Conservation (phyloP, 2,113 vertebrate genomes). For the Pristiophorus japonicus region DNA sequence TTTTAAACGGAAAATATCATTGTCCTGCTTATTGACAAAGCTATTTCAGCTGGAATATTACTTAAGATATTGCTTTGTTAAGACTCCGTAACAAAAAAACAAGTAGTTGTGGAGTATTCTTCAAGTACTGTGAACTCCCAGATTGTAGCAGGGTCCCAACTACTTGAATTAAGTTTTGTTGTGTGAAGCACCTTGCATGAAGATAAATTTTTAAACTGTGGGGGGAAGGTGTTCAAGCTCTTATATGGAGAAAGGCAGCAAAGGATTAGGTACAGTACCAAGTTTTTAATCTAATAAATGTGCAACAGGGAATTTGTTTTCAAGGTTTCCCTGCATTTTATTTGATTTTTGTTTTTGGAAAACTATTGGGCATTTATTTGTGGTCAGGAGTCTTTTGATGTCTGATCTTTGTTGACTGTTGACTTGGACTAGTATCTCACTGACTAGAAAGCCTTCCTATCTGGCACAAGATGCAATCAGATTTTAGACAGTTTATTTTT, state of each 20-base stretch:
- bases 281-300: not conserved
- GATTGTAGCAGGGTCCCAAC: not conserved
- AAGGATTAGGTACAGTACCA: not conserved
- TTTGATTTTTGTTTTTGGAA: not conserved
- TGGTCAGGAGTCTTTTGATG: not conserved
- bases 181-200: not conserved
- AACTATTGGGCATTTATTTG: not conserved
- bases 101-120: too few species aligned
- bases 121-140: not conserved
- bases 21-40: not conserved
- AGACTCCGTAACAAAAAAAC: not conserved
- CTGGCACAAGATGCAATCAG: not conserved
- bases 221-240: not conserved
- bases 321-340: not conserved
- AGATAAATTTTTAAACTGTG: not conserved
- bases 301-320: not conserved
- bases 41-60: not conserved
- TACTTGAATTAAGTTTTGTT: not conserved
- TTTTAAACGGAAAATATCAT: not conserved
- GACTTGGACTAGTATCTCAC: not conserved
- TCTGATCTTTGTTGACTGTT: not conserved
- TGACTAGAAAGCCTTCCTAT: not conserved
- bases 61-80: not conserved
- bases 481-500: slow-evolving; percentile 18
- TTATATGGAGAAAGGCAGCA: not conserved